Conservation (phyloP, 2,888 invertebrate genomes). For the Celastrina argiolus region DNA sequence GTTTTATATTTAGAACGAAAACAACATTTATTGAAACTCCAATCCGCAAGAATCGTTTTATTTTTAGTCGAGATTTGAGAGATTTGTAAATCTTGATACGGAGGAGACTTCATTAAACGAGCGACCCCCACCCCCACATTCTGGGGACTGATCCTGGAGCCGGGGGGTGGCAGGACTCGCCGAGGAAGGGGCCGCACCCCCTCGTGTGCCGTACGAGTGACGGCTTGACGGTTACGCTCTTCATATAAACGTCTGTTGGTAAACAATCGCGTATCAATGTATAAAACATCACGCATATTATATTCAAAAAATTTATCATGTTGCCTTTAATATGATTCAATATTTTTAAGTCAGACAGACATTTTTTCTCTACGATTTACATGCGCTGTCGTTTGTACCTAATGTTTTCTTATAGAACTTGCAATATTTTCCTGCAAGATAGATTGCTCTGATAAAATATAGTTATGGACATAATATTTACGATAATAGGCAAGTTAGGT, state of each 20-base stretch:
- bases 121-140: conserved; percentile 49
- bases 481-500: too few relatives aligned
- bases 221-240: conserved; percentile 57
- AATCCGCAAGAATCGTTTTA: conserved; percentile 15
- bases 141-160: conserved; percentile 54
- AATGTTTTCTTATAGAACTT: too few relatives aligned
- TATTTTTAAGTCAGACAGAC: not conserved
- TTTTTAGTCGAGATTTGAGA: conserved; percentile 35
- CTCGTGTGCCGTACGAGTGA: conserved; percentile 68
- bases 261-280: conserved; percentile 58
- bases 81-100: conserved; percentile 60
- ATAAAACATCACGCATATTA: conserved; percentile 10
- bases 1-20: not conserved
- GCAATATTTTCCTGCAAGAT: too few relatives aligned
- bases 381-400: too few relatives aligned
- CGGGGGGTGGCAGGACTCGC: conserved; percentile 30
- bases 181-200: conserved; percentile 56
- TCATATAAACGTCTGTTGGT: conserved; percentile 67
- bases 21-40: not conserved
- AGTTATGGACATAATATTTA: too few relatives aligned
- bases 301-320: conserved; percentile 5
- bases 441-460: too few relatives aligned
- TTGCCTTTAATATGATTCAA: not conserved
- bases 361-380: not conserved
- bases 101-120: conserved; percentile 69